Conservation (phyloP, 2,797 vertebrate genomes). For the Melanotaenia boesemani region DNA sequence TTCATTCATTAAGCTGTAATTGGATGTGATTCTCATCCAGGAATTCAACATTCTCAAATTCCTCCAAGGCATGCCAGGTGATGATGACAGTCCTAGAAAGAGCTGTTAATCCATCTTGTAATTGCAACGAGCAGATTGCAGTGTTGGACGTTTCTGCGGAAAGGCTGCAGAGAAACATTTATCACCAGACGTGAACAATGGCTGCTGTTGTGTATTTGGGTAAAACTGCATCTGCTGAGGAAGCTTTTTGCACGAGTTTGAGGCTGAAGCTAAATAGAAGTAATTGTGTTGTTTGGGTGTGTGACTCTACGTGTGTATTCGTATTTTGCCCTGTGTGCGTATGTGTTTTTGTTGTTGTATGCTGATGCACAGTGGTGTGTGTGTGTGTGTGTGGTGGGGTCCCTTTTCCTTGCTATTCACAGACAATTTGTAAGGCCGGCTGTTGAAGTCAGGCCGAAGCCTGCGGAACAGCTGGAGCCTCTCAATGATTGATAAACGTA, state of each 20-base stretch:
- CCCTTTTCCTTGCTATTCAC: conserved; percentile 93
- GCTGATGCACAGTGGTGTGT: neutral
- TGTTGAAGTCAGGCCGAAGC: conserved; percentile 96
- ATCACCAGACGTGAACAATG: conserved; percentile 96
- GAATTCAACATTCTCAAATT: conserved; percentile 61
- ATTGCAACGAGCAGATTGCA: conserved; percentile 91
- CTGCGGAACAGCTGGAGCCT: conserved; percentile 99
- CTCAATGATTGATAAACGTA: conserved; percentile 99
- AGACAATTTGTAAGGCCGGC: conserved; percentile 99
- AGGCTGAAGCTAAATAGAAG: conserved; percentile 31
- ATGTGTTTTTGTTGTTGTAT: conserved; percentile 2
- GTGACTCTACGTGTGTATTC: conserved; percentile 20
- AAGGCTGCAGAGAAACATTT: conserved; percentile 90
- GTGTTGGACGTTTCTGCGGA: conserved; percentile 89
- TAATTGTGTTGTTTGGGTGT: conserved; percentile 34
- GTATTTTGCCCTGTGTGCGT: conserved; percentile 16
- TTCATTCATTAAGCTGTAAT: conserved; percentile 80
- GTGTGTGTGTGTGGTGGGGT: conserved; percentile 46
- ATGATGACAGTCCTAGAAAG: conserved; percentile 72
- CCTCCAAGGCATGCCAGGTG: conserved; percentile 73
- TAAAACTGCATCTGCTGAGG: conserved; percentile 39
- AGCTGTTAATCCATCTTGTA: conserved; percentile 83
- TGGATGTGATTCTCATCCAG: conserved; percentile 68
- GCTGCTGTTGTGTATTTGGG: conserved; percentile 65
- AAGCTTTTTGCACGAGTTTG: conserved; percentile 34